These are phyloP conservation scores for Pachycephala philippinensis DNA, from an alignment of 2,113 vertebrate species.

Conservation along the genomic window DNA sequence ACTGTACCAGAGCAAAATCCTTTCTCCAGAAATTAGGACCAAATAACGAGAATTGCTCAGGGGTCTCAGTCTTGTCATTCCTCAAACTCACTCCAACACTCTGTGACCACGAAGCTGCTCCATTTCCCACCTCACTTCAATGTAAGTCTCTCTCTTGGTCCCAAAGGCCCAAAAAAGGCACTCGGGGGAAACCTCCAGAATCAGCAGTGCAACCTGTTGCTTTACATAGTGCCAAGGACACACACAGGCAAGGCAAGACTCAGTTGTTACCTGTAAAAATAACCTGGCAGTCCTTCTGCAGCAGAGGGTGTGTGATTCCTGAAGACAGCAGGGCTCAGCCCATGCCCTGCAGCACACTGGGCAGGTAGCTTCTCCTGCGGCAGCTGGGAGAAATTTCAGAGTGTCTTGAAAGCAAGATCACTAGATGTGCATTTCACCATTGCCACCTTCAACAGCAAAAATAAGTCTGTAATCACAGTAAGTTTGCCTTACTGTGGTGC, in stretches of 20 bases:
- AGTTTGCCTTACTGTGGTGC: not conserved
- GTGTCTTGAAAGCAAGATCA: not conserved
- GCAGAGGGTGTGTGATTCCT: not conserved
- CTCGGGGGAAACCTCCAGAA: not conserved
- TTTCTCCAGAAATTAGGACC: not conserved
- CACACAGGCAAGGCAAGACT: fast-evolving
- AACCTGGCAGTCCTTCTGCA: not conserved
- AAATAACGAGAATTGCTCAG: not conserved
- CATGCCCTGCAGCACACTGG: fast-evolving
- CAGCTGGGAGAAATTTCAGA: not conserved
- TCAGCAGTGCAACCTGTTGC: not conserved
- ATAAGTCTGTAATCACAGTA: not conserved
- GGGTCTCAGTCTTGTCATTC: fast-evolving
- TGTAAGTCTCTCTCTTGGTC: not conserved
- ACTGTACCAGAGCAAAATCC: not conserved
- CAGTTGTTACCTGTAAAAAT: not conserved
- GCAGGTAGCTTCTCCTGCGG: not conserved
- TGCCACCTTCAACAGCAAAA: not conserved
- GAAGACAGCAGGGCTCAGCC: not conserved
- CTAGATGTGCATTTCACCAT: not conserved
- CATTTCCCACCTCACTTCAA: not conserved
- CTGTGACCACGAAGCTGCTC: fast-evolving
- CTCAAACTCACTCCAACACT: not conserved
- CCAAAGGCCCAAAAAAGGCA: not conserved
- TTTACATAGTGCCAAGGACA: fast-evolving